phyloP scores from a whole-genome alignment of 2,888 invertebrate genomes.

The Coelopa pilipes region DNA sequence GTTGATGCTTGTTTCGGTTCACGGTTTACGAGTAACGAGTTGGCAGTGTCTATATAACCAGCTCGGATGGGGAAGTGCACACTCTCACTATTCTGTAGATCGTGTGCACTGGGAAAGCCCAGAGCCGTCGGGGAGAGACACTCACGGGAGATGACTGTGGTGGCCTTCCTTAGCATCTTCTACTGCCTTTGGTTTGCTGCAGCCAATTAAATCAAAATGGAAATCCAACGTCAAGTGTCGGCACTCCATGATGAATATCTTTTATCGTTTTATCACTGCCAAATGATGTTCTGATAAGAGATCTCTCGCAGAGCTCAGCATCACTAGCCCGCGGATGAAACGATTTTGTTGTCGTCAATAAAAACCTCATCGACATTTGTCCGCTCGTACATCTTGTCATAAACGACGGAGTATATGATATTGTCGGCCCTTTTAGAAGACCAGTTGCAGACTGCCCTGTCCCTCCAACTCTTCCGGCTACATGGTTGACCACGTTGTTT shows the following conservation, averaged over 20 bases:
- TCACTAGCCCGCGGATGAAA: too few relatives aligned
- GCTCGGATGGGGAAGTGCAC: too few relatives aligned
- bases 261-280: constrained; percentile 9
- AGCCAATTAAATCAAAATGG: constrained; percentile 3
- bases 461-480: background rate
- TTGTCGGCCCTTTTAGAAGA: too few relatives aligned
- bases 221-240: background rate
- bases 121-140: background rate
- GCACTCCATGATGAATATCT: background rate
- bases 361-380: constrained; percentile 17
- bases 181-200: background rate
- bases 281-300: constrained; percentile 9
- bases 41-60: background rate
- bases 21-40: constrained; percentile 5
- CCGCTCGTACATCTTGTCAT: constrained; percentile 11
- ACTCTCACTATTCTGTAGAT: background rate
- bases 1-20: constrained; percentile 24
- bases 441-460: too few relatives aligned
- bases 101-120: background rate
- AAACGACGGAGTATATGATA: background rate
- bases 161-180: too few relatives aligned
- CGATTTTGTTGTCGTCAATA: background rate
- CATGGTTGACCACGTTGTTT: background rate
- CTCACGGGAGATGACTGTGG: background rate
- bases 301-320: too few relatives aligned